Conservation (phyloP, 2,113 vertebrate species). For the Gopherus evgoodei region DNA sequence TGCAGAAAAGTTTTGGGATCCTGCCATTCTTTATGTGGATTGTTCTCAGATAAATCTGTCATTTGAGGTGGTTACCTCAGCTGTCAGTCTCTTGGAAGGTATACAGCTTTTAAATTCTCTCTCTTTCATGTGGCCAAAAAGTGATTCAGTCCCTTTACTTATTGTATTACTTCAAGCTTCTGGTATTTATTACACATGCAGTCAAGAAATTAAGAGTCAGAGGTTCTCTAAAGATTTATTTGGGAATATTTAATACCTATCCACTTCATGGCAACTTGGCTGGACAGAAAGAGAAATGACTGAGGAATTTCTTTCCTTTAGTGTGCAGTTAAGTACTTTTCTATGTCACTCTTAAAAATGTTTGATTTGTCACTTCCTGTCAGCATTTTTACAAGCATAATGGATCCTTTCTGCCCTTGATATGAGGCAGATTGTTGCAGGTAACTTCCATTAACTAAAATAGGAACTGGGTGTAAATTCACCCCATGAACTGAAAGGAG, state of each 20-base stretch:
- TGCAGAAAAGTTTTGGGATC: constrained; percentile 25
- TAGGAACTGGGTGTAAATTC: background rate
- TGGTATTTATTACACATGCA: constrained; percentile 62
- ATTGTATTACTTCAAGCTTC: constrained; percentile 59
- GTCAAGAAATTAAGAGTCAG: constrained; percentile 33
- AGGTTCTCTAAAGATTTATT: constrained; percentile 34
- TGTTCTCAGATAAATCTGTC: constrained; percentile 49
- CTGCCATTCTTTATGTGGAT: constrained; percentile 14
- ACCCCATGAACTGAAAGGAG: background rate
- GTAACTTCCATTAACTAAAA: background rate
- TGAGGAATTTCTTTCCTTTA: constrained; percentile 39
- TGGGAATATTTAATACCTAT: constrained; percentile 23
- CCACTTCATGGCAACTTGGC: constrained; percentile 21
- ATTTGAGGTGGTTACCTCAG: constrained; percentile 66
- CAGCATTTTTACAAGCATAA: background rate
- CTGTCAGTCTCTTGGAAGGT: constrained; percentile 63
- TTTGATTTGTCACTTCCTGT: background rate
- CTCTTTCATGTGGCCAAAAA: constrained; percentile 50
- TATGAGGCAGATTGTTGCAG: background rate
- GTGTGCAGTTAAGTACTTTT: constrained; percentile 35
- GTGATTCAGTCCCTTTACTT: constrained; percentile 63
- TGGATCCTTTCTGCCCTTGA: background rate
- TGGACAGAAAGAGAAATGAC: background rate
- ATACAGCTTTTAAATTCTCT: constrained; percentile 62
- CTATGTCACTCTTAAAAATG: background rate